Percentiles rank a stretch among this genome's conserved stretches.
Conservation (phyloP, 1,140 invertebrate species). For the Oncopeltus fasciatus region DNA sequence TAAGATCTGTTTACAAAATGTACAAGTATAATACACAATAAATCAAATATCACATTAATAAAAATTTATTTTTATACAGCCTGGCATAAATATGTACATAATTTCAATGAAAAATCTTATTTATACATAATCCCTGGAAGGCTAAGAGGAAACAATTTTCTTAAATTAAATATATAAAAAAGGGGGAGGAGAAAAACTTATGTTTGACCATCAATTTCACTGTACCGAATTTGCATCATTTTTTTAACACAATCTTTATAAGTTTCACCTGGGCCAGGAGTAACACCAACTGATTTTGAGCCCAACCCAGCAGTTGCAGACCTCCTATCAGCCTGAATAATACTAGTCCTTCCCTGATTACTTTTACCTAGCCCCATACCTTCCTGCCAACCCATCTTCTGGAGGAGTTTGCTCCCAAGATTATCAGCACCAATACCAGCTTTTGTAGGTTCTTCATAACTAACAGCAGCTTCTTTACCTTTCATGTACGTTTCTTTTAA, state of each 20-base stretch:
- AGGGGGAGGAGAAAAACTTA: neutral
- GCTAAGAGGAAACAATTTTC: no score
- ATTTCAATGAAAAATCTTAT: no score
- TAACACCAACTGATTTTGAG: conserved; percentile 54
- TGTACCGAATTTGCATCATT: conserved; percentile 71
- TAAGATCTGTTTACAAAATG: neutral
- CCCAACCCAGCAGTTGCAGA: conserved; percentile 58
- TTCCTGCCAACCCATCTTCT: conserved; percentile 98
- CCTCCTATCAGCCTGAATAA: conserved; percentile 61
- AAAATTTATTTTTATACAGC: neutral
- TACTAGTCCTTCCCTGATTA: conserved; percentile 85
- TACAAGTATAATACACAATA: neutral
- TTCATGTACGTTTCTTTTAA: conserved; percentile 51
- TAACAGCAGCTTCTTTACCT: conserved; percentile 36
- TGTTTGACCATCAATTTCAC: conserved; percentile 39
- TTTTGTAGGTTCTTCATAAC: conserved; percentile 48
- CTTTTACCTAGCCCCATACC: conserved; percentile 85
- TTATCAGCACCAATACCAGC: conserved; percentile 71
- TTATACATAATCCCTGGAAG: no score
- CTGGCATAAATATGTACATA: no score
- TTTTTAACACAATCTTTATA: conserved; percentile 86
- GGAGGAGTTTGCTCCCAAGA: conserved; percentile 81
- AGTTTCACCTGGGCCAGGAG: conserved; percentile 62
- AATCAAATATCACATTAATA: neutral
- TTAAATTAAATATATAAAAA: no score